Conservation (phyloP, 2,797 vertebrate species). For the Tinamus major region DNA sequence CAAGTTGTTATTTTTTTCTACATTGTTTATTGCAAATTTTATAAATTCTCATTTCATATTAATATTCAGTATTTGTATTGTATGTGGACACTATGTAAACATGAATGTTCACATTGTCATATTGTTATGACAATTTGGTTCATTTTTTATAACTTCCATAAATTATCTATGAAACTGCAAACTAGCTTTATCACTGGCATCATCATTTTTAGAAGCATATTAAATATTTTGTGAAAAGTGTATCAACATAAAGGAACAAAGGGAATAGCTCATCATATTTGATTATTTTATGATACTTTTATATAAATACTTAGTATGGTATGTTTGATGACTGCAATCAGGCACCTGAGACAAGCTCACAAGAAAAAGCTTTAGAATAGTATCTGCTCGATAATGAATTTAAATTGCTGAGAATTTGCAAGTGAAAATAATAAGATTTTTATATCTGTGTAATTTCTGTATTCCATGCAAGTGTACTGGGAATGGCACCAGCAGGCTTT, state of each 20-base stretch:
- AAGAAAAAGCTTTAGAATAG: slow-evolving; percentile 45
- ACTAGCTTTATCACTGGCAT: slow-evolving; percentile 81
- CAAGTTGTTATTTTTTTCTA: slow-evolving; percentile 60
- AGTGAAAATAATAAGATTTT: slow-evolving; percentile 45
- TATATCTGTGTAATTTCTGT: slow-evolving; percentile 20
- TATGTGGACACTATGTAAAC: slow-evolving; percentile 80
- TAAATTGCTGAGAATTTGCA: slow-evolving; percentile 32
- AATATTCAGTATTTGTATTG: slow-evolving; percentile 80
- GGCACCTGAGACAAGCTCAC: slow-evolving; percentile 56
- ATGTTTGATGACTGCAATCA: slow-evolving; percentile 65
- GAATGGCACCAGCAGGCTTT: not conserved
- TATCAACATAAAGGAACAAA: slow-evolving; percentile 76
- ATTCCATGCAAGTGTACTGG: not conserved
- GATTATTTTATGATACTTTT: slow-evolving; percentile 75
- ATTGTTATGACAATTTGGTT: slow-evolving; percentile 85
- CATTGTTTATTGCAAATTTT: slow-evolving; percentile 57
- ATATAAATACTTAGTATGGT: slow-evolving; percentile 72
- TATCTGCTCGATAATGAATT: slow-evolving; percentile 23
- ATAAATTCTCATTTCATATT: slow-evolving; percentile 79
- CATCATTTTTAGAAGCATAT: slow-evolving; percentile 79
- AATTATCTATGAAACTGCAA: slow-evolving; percentile 83
- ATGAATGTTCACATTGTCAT: slow-evolving; percentile 84
- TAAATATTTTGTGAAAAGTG: slow-evolving; percentile 79
- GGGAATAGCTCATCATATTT: slow-evolving; percentile 70
- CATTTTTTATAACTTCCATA: slow-evolving; percentile 82